Base-by-base conservation (phyloP, 1,140 invertebrate species). In the Hetaerina americana region DNA sequence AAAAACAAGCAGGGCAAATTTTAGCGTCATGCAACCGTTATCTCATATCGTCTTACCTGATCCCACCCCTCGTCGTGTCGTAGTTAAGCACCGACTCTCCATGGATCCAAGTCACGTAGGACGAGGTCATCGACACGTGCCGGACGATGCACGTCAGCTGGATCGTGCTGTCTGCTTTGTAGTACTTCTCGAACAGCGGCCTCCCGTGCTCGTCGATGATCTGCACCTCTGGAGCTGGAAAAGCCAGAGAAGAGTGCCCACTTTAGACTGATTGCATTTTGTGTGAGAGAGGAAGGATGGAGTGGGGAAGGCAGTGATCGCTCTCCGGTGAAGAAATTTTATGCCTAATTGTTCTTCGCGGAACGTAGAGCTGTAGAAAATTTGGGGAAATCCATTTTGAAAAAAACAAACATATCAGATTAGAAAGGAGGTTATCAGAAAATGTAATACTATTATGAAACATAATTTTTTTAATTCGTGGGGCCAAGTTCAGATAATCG, bases 91-190 rank as follows among this genome's bases (percentile, higher is more conserved):
- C 83, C 74, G 85, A 80, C 66, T 89, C 86, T 69, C 88, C 88
- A 75, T 91, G 89, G 24, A 89, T 84, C 90, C 89, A 91, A 75
- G 82, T 84, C 18, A 89, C 87, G 68, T 88, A 83, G 81, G 90
- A 81, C 80, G 91, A 75, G 77, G 89, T 78, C 78, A 92, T 84
- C 74, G 85, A 87, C 78, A 89, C 88, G 79, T 91, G 87, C 1
- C 88, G 84, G 24, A 90, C 89, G 70, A 89, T 83, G 78, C 90
- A 92, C 70, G 88, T 84, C 74, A 91, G 80, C 72, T 90, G 88
- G 71, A 92, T 85, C 2, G 90, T 91, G 71, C 88, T 90, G 75
- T 90, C 89, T 0, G 88, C 89, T 77, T 92, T 89, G 77, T 90
- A 90, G 78, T 89, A 90, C 76, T 90, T 90, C 79, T 90, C 89